Evolutionary conservation across 92 coral and sea anemone genomes (phyloP).

Genomic region (Hydrozoanthus gracilis): DNA sequence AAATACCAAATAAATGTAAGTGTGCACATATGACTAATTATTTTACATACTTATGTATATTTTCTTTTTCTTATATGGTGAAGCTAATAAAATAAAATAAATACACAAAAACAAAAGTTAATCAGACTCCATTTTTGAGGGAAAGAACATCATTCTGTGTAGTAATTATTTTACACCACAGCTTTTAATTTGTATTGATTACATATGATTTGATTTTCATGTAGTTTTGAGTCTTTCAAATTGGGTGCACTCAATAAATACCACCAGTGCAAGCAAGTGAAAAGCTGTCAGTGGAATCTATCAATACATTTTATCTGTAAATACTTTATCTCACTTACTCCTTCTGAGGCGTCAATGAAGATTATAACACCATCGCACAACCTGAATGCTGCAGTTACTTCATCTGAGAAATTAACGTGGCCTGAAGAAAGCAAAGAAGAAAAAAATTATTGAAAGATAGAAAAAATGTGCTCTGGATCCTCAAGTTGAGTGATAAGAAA

Average conservation of each 20-base stretch:
- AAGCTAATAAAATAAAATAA: too few relatives aligned
- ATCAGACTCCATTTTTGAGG: neutral
- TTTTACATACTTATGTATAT: neutral
- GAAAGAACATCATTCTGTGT: neutral
- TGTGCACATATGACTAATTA: neutral
- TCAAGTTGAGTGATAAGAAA: too few relatives aligned
- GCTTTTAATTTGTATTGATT: neutral
- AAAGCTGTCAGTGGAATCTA: neutral
- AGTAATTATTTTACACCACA: neutral
- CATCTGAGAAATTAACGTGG: constrained; percentile 99
- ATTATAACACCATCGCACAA: constrained; percentile 96
- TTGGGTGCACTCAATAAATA: neutral
- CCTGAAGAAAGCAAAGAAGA: constrained; percentile 56
- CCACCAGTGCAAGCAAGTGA: neutral
- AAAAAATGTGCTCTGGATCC: too few relatives aligned
- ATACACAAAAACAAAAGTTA: neutral
- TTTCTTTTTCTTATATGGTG: too few relatives aligned
- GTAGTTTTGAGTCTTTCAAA: neutral
- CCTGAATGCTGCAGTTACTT: constrained; percentile 96
- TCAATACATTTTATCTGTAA: neutral
- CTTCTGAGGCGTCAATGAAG: constrained; percentile 99
- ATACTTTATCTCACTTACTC: constrained; percentile 64
- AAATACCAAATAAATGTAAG: neutral
- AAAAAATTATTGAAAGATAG: neutral
- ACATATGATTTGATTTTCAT: neutral